phyloP scores from a whole-genome alignment of 2,888 invertebrate species.

The Syritta pipiens region DNA sequence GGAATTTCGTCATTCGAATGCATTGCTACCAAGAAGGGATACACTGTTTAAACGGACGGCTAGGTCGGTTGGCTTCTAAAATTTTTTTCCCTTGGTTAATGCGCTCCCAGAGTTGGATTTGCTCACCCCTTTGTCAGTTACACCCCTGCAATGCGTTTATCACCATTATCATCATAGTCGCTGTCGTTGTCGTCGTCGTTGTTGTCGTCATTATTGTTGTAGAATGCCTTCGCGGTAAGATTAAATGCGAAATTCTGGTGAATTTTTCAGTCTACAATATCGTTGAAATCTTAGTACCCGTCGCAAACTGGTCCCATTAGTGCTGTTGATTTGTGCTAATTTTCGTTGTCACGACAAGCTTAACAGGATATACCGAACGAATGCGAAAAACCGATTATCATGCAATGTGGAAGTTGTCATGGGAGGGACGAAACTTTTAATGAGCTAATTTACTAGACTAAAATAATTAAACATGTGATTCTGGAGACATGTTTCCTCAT shows the following conservation, averaged over 20 bases:
- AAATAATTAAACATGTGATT: conserved; percentile 6
- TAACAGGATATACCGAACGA: neutral
- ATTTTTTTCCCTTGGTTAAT: conserved; percentile 36
- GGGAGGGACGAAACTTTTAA: conserved; percentile 11
- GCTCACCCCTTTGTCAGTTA: conserved; percentile 33
- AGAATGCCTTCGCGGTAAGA: conserved; percentile 43
- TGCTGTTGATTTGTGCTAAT: conserved; percentile 62
- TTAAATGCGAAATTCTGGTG: conserved; percentile 62
- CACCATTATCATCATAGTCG: conserved; percentile 32
- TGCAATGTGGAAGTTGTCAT: neutral
- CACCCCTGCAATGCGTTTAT: conserved; percentile 49
- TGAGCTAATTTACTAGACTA: conserved; percentile 20
- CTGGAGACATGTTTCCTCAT: no score
- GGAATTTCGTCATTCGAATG: conserved; percentile 57
- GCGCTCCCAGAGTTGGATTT: conserved; percentile 29
- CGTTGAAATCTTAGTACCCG: conserved; percentile 64
- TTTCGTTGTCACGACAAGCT: conserved; percentile 57
- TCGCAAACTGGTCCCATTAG: conserved; percentile 67
- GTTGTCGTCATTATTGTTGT: conserved; percentile 16
- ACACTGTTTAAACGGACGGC: conserved; percentile 11
- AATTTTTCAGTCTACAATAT: conserved; percentile 61
- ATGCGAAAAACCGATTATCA: conserved; percentile 38
- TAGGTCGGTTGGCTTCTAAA: conserved; percentile 31
- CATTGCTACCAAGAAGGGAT: neutral
- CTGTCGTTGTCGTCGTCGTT: conserved; percentile 21